Conservation (phyloP, 2,888 invertebrate species). For the Scaptomyza flava region DNA sequence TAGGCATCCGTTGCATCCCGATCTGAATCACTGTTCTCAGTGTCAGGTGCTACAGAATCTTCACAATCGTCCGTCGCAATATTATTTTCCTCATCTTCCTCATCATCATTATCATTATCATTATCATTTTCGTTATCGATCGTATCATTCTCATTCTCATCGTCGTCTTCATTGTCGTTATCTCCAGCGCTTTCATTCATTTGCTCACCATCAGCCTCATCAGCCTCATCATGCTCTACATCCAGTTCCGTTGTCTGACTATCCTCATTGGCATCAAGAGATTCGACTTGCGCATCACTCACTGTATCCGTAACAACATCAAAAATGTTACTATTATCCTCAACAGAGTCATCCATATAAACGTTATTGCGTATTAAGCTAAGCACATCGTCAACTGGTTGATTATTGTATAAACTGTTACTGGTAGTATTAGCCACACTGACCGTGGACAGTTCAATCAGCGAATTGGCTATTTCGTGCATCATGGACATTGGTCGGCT, state of each 20-base stretch:
- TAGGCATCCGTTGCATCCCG: constrained; percentile 20
- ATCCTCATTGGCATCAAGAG: constrained; percentile 41
- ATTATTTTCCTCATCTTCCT: constrained; percentile 18
- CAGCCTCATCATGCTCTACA: constrained; percentile 6
- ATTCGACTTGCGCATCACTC: constrained; percentile 20
- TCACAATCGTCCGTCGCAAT: constrained; percentile 28
- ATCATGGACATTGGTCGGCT: background rate
- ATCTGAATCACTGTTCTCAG: constrained; percentile 36
- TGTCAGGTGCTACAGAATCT: constrained; percentile 8
- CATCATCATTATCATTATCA: constrained; percentile 8
- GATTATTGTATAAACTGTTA: constrained; percentile 31
- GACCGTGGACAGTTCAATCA: constrained; percentile 50
- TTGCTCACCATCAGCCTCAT: background rate
- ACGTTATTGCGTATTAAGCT: constrained; percentile 21
- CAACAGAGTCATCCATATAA: constrained; percentile 37
- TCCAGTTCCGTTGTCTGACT: constrained; percentile 21
- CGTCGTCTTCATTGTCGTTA: constrained; percentile 20
- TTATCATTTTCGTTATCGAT: constrained; percentile 12
- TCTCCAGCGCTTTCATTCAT: constrained; percentile 1
- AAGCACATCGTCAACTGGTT: constrained; percentile 35
- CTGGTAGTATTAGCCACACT: constrained; percentile 12
- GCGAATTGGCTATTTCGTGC: constrained; percentile 49
- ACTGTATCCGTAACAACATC: constrained; percentile 46
- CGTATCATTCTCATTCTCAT: constrained; percentile 8
- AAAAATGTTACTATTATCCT: constrained; percentile 24